Base-by-base conservation (phyloP, 2,797 vertebrate species). In the Streptopelia turtur region DNA sequence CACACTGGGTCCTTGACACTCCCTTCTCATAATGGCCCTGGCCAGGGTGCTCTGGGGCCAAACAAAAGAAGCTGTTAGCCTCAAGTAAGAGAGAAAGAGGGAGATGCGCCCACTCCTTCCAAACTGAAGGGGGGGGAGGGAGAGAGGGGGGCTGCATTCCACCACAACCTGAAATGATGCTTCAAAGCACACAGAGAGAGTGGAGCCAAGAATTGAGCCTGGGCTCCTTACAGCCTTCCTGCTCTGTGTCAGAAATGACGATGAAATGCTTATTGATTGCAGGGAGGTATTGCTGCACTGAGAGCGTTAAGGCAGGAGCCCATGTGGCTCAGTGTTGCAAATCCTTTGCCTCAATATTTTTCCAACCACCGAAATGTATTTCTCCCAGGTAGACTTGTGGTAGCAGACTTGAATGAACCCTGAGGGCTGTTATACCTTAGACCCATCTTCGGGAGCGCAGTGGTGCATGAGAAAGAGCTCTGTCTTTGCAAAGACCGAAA, bases 251-350 rank as follows among this genome's bases (percentile, higher is more conserved):
- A 93, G 92, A 88, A 87, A 82, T 59, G 27, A 75, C 70, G 87
- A 82, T 74, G 83, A 93, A 95, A 84, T 28, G 15, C 87, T 76
- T 95, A 66, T 77, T 76, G 80, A 90, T 63, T 72, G 63, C 49
- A 63, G 14, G 49, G 80, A 84, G 79, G 71, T 23, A 70, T 16
- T 22, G 45, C 63, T 78, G 89, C 82, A 50, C 37, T 52, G 57
- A 72, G 78, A 70, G 60, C 30, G 33, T 91, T 61, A 10, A 69
- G 65, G 64, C 68, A 83, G 49, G 41, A 61, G 16, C 31, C 84
- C 43, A 52, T 7, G 3, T 49, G 69, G 84, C 72, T 91, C 47
- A 59, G 50, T 2, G 0, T 81, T 94, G 87, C 76, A 87, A 87
- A 56, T 72, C 59, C 15, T 85, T 89, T 82, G n/a, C 61, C 57